Base-by-base conservation (phyloP, 1,140 invertebrate genomes). In the Leptestheria dahalacensis region DNA sequence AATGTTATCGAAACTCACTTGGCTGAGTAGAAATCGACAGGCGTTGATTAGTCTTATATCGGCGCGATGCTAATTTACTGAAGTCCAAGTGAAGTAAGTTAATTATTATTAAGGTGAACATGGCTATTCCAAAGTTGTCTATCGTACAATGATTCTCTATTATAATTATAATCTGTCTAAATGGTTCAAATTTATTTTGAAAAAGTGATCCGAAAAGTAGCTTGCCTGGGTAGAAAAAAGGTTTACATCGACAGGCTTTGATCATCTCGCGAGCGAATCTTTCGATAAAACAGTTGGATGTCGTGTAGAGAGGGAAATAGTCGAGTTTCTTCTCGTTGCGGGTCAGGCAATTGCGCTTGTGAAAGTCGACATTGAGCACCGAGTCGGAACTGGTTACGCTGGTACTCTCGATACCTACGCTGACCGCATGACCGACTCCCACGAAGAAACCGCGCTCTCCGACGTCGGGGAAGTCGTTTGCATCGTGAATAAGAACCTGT, bases 401-500 rank as follows among this genome's bases (percentile, higher is more conserved):
- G 3, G 33, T 21, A 15, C 46, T 58, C 6, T 48, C 49, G 21
- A 61, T 62, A 24, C 49, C 52, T 24, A 56, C 24, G 4, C 41
- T 33, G 20, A 28, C 29, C 12, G 61, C 61, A 23, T 51, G 28
- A 12, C 61, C 61, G 29, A 58, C 49, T 1, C 61, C 61, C 24
- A 62, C 24, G 57, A 61, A 53, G 33, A 63, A 61, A 18, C 51
- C 46, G 9, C 59, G 48, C 24, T 54, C 53, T n/a, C 59, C 23
- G 28, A 65, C 24, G 51, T 62, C 24, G 25, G 56, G 57, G 21
- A 25, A 64, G 21, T 61, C 54, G 18, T 66, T 62, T 4, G 57
- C 58, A 51, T 61, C 50, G 49, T 60, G 55, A 12, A 70, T 61
- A 48, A 67, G 66, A 21, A 75, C 73, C 63, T 67, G 48, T 23